phyloP scores from a whole-genome alignment of 2,113 vertebrate species.

The Nibea coibor region DNA sequence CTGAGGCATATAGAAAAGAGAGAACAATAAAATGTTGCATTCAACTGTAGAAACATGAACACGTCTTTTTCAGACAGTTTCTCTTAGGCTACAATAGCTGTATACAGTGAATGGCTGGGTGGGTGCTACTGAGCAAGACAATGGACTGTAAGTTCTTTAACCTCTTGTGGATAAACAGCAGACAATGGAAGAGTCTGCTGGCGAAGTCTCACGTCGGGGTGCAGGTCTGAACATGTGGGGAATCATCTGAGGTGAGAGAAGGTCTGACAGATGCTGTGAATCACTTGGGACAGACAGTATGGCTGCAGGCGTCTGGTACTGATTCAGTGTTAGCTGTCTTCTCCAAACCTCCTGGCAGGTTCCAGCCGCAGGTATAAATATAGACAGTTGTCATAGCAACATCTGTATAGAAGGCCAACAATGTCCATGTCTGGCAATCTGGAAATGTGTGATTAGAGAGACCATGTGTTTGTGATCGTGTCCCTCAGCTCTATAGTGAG shows the following conservation, averaged over 20 bases:
- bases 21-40: neutral
- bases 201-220: neutral
- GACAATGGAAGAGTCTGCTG: neutral
- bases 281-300: constrained; percentile 13
- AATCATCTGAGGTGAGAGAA: neutral
- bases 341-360: neutral
- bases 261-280: constrained; percentile 13
- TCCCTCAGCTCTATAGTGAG: neutral
- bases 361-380: constrained; percentile 42
- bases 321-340: constrained; percentile 1
- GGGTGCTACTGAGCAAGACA: neutral
- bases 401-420: constrained; percentile 12
- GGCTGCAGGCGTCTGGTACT: constrained; percentile 15
- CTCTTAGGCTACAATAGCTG: neutral
- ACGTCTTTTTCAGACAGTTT: neutral
- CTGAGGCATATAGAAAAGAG: too few relatives aligned
- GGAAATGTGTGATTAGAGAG: constrained; percentile 12
- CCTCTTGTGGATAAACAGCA: neutral
- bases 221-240: neutral
- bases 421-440: constrained; percentile 3
- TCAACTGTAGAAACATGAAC: neutral
- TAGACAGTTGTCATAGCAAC: constrained; percentile 53
- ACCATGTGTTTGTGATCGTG: neutral
- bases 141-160: neutral
- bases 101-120: neutral